These are phyloP conservation scores for Ctenoplectra terminalis DNA, from an alignment of 1,140 invertebrate genomes.

Conservation along the genomic window DNA sequence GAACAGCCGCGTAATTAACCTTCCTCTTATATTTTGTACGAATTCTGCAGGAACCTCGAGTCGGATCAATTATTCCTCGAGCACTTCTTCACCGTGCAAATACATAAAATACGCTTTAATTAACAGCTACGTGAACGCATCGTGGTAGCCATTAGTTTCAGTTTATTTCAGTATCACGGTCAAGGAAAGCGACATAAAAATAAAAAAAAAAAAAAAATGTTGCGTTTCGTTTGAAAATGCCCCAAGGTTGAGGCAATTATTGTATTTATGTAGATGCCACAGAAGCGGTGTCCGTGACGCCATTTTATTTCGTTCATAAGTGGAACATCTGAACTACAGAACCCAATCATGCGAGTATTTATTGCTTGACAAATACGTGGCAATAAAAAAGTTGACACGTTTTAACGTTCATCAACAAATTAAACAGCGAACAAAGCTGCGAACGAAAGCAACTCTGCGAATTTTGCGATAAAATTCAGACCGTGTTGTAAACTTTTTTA, in stretches of 20 bases:
- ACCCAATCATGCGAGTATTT: neutral
- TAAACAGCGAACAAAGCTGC: neutral
- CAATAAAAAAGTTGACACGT: neutral
- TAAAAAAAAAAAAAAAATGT: neutral
- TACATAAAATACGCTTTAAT: neutral
- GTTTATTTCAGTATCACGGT: neutral
- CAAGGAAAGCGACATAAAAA: neutral
- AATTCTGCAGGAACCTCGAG: neutral
- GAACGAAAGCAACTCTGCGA: neutral
- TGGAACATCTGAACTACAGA: neutral
- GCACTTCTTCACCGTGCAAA: neutral
- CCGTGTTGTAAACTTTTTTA: neutral
- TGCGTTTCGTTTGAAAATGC: neutral
- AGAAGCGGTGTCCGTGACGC: neutral
- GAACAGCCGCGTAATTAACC: neutral
- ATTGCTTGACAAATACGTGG: neutral
- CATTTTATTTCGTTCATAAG: slow-evolving; percentile 9
- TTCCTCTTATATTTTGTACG: neutral
- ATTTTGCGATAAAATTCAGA: neutral
- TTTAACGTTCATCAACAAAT: neutral
- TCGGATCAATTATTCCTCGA: neutral
- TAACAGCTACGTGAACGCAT: neutral
- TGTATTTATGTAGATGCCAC: neutral
- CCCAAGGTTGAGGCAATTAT: slow-evolving; percentile 10
- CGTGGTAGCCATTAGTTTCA: neutral